Percentiles rank a stretch among this genome's conserved stretches.
Evolutionary conservation across 2,797 vertebrate species (phyloP).

Genomic region (Ispidina picta): DNA sequence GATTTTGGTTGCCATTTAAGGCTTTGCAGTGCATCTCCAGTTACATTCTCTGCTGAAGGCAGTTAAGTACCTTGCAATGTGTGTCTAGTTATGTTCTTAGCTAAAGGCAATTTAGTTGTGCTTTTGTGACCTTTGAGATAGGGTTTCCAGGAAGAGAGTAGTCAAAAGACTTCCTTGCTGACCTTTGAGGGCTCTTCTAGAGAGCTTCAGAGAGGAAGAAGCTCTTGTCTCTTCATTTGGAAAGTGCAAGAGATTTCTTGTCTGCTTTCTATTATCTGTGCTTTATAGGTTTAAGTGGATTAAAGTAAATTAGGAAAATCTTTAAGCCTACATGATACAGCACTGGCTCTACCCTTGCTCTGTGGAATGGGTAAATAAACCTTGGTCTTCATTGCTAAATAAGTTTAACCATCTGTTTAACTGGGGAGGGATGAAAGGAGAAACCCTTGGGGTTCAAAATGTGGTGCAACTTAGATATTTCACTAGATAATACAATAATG

Average conservation of each 20-base stretch:
- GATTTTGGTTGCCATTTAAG: conserved; percentile 56
- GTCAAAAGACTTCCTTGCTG: conserved; percentile 57
- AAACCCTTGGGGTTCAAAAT: neutral
- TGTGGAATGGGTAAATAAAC: neutral
- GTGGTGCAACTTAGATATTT: neutral
- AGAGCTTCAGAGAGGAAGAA: conserved; percentile 7
- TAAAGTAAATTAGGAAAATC: conserved; percentile 74
- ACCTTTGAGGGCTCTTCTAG: conserved; percentile 53
- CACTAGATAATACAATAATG: neutral
- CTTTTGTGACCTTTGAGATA: conserved; percentile 69
- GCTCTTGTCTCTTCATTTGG: conserved; percentile 44
- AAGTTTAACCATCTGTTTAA: conserved; percentile 40
- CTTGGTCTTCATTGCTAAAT: conserved; percentile 53
- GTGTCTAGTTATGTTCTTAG: conserved; percentile 47
- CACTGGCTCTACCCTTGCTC: conserved; percentile 24
- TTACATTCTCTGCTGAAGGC: conserved; percentile 47
- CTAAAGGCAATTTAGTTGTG: conserved; percentile 52
- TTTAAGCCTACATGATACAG: conserved; percentile 46
- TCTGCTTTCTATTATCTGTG: conserved; percentile 43
- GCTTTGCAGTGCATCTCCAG: conserved; percentile 2
- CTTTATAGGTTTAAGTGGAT: conserved; percentile 75
- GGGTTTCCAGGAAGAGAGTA: conserved; percentile 49
- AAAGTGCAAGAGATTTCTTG: conserved; percentile 47
- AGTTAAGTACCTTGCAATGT: conserved; percentile 38
- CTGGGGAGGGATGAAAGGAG: neutral